Evolutionary conservation across 2,113 vertebrate species (phyloP).

Genomic region (Serinus canaria): DNA sequence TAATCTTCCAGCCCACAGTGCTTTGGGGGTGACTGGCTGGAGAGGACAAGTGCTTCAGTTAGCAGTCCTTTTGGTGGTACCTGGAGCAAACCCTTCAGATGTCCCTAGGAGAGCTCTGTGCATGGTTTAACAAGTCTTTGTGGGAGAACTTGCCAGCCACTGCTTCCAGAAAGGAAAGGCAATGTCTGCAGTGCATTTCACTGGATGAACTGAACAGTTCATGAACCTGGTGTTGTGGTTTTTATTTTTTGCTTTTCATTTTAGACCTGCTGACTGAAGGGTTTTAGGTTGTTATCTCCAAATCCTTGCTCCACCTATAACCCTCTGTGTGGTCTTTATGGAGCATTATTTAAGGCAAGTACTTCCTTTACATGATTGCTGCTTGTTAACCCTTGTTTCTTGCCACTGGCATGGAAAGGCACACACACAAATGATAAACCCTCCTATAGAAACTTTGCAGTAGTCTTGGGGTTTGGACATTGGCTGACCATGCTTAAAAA

Average conservation of each 20-base stretch:
- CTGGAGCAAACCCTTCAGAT: neutral
- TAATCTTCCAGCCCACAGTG: neutral
- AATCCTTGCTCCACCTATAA: neutral
- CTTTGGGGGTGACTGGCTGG: neutral
- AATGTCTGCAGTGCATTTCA: neutral
- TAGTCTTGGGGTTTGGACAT: neutral
- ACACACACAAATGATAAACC: neutral
- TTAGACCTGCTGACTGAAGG: neutral
- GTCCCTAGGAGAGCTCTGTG: neutral
- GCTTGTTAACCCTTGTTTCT: neutral
- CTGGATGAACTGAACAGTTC: neutral
- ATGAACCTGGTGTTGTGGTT: neutral
- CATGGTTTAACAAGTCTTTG: neutral
- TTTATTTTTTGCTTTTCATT: neutral
- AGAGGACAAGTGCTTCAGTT: neutral
- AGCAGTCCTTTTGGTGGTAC: neutral
- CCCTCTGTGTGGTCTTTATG: fast-evolving
- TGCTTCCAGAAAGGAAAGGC: neutral
- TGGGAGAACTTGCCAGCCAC: neutral
- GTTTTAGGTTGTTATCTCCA: neutral
- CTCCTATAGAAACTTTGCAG: neutral
- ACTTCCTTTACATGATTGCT: neutral
- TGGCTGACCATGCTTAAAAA: neutral
- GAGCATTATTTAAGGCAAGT: neutral
- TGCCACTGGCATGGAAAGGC: neutral